Evolutionary conservation across 2,888 invertebrate species (phyloP), one percentile per base, ranked within the genome.

Genomic region (Gastracanthus pulcherrimus): DNA sequence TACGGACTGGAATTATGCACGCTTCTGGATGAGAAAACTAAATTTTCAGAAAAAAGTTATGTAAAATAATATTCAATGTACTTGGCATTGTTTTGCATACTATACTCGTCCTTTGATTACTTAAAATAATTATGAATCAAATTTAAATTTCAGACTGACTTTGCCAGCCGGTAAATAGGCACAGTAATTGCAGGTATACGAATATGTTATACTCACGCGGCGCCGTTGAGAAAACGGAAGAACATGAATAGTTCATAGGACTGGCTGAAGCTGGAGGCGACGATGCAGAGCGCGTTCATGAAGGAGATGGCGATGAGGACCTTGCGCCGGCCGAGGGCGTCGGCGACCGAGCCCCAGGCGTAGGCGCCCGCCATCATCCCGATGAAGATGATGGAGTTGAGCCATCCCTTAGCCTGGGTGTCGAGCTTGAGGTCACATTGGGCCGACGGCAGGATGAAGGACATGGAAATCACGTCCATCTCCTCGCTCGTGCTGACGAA

Each of bases 321-420:
- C 88, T 96, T 96, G 89, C 96, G 96, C 89, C 98, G 95, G 75
- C 98, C 98, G 86, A 96, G 92, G 74, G 96, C 95, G 93, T 98
- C 98, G 83, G 98, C 97, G 87, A 98, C 95, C 55, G 97, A 96
- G 87, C 98, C 98, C 97, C 98, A 98, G 87, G 96, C 94, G 92
- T 97, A 98, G 82, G 98, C 98, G 84, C 98, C 98, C 82, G 96
- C 95, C 97, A 98, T 97, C 98, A 98, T 98, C 80, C 97, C 97
- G 93, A 95, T 94, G 92, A 96, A 96, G 86, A 96, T 96, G 90
- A 96, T 95, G 85, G 96, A 95, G 92, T 96, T 96, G 86, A 95
- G 94, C 94, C 94, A 94, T 92, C 96, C 96, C 92, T 98, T 98
- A 85, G 97, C 96, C 87, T 95, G 94, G 76, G 97, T 97, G 89